phyloP scores from a whole-genome alignment of 2,888 invertebrate species.

The Hypena proboscidalis region DNA sequence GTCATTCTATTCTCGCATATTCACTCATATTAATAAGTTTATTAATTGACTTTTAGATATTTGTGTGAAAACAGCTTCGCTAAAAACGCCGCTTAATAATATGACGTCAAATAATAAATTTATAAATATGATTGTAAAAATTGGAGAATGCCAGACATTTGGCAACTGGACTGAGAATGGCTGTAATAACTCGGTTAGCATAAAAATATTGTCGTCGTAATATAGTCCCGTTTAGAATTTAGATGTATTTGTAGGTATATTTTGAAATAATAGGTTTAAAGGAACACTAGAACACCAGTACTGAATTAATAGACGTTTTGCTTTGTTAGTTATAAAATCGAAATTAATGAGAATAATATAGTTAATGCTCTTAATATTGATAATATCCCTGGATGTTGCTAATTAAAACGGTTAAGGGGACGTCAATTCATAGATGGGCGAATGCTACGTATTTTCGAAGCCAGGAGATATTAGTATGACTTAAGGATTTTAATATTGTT shows the following conservation, averaged over 20 bases:
- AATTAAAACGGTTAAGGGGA: no score
- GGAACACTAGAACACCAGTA: conserved; percentile 58
- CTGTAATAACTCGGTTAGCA: conserved; percentile 53
- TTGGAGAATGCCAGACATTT: conserved; percentile 50
- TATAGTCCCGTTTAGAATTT: conserved; percentile 44
- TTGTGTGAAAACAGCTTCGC: no score
- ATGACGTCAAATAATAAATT: conserved; percentile 23
- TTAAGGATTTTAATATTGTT: no score
- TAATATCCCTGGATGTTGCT: no score
- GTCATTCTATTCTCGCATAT: conserved; percentile 34
- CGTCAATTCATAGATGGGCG: no score
- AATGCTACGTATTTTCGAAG: no score
- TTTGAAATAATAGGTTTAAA: conserved; percentile 42
- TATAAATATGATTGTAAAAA: conserved; percentile 33
- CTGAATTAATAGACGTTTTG: conserved; percentile 40
- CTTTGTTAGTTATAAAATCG: conserved; percentile 30
- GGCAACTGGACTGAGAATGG: conserved; percentile 72
- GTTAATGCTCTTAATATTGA: no score
- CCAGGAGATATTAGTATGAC: no score
- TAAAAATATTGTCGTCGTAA: conserved; percentile 32
- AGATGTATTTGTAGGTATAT: conserved; percentile 48
- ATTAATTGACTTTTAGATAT: conserved; percentile 16
- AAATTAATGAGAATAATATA: not conserved
- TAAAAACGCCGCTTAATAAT: no score
- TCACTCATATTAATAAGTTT: conserved; percentile 30